A percentile compares a stretch with the other conserved stretches of the same genome.
Conservation (phyloP, 2,113 vertebrate genomes). For the Sander lucioperca region DNA sequence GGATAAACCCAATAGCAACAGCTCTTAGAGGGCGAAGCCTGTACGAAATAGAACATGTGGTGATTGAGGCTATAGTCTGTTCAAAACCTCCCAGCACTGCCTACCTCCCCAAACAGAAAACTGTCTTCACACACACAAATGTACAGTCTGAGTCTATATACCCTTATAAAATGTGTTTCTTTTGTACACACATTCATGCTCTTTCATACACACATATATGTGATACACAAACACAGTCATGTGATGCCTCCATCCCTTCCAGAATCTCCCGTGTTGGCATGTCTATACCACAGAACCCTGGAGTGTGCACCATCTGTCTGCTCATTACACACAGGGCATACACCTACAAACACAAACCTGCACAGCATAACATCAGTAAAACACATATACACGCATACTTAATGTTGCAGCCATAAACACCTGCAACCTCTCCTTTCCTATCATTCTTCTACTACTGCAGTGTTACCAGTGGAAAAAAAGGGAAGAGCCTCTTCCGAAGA, state of each 20-base stretch:
- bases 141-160: neutral
- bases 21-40: too few species aligned
- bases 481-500: slow-evolving; percentile 2
- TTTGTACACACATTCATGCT: slow-evolving; percentile 6
- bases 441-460: slow-evolving; percentile 4
- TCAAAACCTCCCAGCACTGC: neutral
- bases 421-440: slow-evolving; percentile 2
- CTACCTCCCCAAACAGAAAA: neutral
- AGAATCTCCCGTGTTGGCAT: slow-evolving; percentile 50
- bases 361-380: too few species aligned
- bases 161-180: neutral
- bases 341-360: neutral
- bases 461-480: slow-evolving; percentile 20
- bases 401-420: slow-evolving; percentile 13
- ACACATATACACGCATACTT: slow-evolving; percentile 7
- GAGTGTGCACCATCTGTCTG: slow-evolving; percentile 74
- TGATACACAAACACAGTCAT: slow-evolving; percentile 61
- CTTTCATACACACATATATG: neutral
- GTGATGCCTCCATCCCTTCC: slow-evolving; percentile 40
- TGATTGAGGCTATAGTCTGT: slow-evolving; percentile 4
- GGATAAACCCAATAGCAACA: too few species aligned
- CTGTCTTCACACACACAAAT: neutral
- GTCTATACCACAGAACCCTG: slow-evolving; percentile 56
- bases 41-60: neutral
- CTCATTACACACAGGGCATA: slow-evolving; percentile 49